Evolutionary conservation across 1,140 invertebrate species (phyloP).

Genomic region (Trialeurodes vaporariorum): DNA sequence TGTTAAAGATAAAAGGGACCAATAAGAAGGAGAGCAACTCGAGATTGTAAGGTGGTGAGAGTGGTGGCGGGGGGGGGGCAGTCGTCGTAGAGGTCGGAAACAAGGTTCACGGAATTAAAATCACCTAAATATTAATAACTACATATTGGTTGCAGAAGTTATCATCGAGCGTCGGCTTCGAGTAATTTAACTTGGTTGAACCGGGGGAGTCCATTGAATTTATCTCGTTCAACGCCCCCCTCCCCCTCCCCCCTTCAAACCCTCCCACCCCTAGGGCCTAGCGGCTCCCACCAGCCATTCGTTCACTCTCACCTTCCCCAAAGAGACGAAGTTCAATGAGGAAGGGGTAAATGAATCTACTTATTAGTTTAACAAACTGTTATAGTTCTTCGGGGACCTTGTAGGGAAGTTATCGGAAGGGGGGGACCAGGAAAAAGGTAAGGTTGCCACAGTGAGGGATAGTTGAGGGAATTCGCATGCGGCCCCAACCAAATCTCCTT

Average conservation of each 20-base stretch:
- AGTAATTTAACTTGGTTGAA: neutral
- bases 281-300: too few species aligned
- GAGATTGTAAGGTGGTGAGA: too few species aligned
- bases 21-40: too few species aligned
- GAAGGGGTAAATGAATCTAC: neutral
- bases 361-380: conserved; percentile 1
- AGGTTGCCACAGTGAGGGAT: too few species aligned
- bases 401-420: neutral
- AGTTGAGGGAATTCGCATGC: neutral
- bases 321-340: neutral
- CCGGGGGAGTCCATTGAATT: neutral
- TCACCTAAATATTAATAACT: conserved; percentile 1
- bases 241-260: too few species aligned
- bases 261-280: too few species aligned
- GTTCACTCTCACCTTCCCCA: neutral
- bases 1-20: neutral
- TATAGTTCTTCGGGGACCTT: neutral
- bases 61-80: too few species aligned
- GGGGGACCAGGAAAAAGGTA: neutral
- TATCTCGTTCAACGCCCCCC: neutral
- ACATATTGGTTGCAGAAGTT: neutral
- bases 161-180: neutral
- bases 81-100: too few species aligned
- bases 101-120: neutral
- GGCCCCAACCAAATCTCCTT: neutral